These are phyloP conservation scores for Saccopteryx leptura DNA, from an alignment of 2,113 vertebrate genomes.

Conservation along the genomic window DNA sequence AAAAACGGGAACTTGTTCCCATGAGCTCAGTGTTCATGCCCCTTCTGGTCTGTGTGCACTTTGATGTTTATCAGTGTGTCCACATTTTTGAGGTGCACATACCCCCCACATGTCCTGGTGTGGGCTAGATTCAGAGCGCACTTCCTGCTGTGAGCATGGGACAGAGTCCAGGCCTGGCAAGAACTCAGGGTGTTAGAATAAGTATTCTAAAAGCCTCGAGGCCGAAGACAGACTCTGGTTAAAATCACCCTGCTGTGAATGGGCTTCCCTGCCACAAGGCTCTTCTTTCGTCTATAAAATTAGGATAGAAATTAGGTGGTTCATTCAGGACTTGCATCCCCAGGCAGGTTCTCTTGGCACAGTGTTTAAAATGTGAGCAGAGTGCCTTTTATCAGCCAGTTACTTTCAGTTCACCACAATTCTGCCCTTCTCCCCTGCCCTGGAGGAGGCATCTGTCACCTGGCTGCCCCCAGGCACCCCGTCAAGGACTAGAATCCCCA, in stretches of 20 bases:
- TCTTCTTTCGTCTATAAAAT: background rate
- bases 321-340: background rate
- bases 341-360: background rate
- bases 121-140: too few relatives aligned
- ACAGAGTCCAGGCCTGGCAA: background rate
- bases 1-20: background rate
- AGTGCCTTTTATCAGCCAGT: background rate
- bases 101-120: background rate
- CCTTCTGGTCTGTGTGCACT: too few relatives aligned
- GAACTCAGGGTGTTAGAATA: background rate
- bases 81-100: background rate
- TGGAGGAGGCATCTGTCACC: background rate
- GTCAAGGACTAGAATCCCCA: background rate
- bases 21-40: background rate
- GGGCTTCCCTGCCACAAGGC: background rate
- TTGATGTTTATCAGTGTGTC: background rate
- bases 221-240: background rate
- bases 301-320: background rate
- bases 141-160: background rate
- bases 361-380: background rate
- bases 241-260: background rate
- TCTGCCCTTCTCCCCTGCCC: background rate
- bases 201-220: background rate
- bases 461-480: background rate
- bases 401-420: background rate